These are phyloP conservation scores for Elephas maximus DNA, from an alignment of 2,113 vertebrate species.

Conservation along the genomic window DNA sequence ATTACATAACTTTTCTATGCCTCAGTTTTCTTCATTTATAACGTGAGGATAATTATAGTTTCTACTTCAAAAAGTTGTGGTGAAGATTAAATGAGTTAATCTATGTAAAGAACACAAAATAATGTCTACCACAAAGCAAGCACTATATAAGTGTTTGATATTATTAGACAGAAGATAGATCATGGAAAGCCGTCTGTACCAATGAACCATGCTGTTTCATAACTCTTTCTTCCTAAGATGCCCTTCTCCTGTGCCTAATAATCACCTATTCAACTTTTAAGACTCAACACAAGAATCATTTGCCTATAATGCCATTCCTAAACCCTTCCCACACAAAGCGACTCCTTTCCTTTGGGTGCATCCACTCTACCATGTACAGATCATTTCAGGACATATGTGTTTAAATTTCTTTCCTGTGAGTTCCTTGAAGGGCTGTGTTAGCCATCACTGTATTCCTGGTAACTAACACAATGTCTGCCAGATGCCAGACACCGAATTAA, in stretches of 20 bases:
- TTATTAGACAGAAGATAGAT: constrained; percentile 23
- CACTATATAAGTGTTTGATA: constrained; percentile 5
- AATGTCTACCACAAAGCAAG: neutral
- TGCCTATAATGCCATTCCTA: constrained; percentile 24
- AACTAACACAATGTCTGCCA: neutral
- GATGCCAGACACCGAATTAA: neutral
- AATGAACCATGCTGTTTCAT: constrained; percentile 29
- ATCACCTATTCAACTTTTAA: constrained; percentile 10
- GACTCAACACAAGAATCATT: neutral
- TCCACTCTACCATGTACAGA: neutral
- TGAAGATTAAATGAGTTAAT: constrained; percentile 18
- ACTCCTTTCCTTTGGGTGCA: neutral
- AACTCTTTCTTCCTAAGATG: constrained; percentile 22
- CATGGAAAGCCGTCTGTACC: constrained; percentile 6
- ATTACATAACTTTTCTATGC: constrained; percentile 16
- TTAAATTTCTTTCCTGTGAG: neutral
- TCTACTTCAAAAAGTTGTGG: constrained; percentile 4
- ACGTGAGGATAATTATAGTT: constrained; percentile 16
- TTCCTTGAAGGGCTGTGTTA: neutral
- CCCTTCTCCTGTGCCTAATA: constrained; percentile 10
- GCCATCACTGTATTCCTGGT: neutral
- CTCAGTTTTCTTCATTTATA: constrained; percentile 40
- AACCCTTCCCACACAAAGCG: neutral
- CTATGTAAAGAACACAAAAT: constrained; percentile 23
- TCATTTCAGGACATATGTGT: neutral